Base-by-base conservation (phyloP, 2,888 invertebrate genomes). In the Tromatobia lineatoria region DNA sequence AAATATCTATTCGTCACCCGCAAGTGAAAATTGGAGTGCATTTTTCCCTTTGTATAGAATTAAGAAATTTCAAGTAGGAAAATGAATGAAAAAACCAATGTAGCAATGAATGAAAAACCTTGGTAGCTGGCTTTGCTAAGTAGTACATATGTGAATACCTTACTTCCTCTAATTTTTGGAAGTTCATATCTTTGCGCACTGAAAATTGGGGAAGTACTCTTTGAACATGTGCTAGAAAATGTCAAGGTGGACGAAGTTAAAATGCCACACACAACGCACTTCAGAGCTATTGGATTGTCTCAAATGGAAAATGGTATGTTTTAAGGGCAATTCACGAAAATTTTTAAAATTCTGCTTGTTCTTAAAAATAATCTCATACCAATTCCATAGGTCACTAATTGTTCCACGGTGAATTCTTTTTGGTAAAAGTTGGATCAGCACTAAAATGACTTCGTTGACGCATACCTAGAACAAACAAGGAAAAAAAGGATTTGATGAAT, bases 391-490 rank as follows among this genome's bases (percentile, higher is more conserved):
- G 25, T n/a, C 52, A 34, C 20, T 54, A 20, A 38, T 54, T 15
- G 20, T 52, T 54, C 29, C 8, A 13, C 15, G 38, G 20, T 47
- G n/a, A 69, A 13, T 10, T 34, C n/a, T 50, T 20, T 70, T 70
- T 52, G 25, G 25, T 38, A 50, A 77, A 76, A 57, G 38, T 57
- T 47, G 42, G 23, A 15, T 54, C 67, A 20, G 54, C 59, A 45
- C 42, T 57, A 77, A 69, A 47, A 20, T 50, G 29, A 20, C 11
- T 54, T 54, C 18, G 52, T 71, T 29, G 66, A 64, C n/a, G n/a
- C 82, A n/a, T 83, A 85, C 83, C 85, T 82, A 85, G 15, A 85
- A 86, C 85, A 85, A 67, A 83, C 29, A 78, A 73, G 64, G 64
- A 45, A 82, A 79, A 64, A 66, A 79, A 34, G 20, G 18, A 57